phyloP scores from a whole-genome alignment of 2,888 invertebrate species.

The Archips crataeganus region DNA sequence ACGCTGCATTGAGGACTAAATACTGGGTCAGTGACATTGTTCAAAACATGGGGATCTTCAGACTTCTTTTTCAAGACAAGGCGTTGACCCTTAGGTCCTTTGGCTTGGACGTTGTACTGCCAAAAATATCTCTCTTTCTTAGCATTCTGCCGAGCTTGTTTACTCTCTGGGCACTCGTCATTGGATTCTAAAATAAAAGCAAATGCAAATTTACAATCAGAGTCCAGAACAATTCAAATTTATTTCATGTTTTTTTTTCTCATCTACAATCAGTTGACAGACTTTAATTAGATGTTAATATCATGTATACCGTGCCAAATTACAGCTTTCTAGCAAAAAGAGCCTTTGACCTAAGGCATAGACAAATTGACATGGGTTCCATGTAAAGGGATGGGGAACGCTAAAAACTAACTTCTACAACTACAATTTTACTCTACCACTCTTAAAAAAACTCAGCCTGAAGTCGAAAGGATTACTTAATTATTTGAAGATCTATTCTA shows the following conservation, averaged over 20 bases:
- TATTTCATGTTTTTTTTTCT: background rate
- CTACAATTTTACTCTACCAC: too few relatives aligned
- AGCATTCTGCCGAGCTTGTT: slow-evolving; percentile 69
- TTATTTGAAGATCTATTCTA: too few relatives aligned
- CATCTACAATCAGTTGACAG: too few relatives aligned
- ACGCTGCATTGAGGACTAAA: slow-evolving; percentile 97
- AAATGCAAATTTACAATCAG: background rate
- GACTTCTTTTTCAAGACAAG: slow-evolving; percentile 93
- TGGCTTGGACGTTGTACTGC: slow-evolving; percentile 99
- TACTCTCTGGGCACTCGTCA: slow-evolving; percentile 85
- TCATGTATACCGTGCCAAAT: too few relatives aligned
- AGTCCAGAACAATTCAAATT: background rate
- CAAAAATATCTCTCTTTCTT: slow-evolving; percentile 97
- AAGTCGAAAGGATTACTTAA: too few relatives aligned
- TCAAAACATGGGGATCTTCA: slow-evolving; percentile 96
- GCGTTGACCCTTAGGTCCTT: slow-evolving; percentile 98
- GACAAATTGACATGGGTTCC: too few relatives aligned
- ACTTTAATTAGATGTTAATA: too few relatives aligned
- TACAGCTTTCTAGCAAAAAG: too few relatives aligned
- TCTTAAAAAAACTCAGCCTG: too few relatives aligned
- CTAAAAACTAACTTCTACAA: too few relatives aligned
- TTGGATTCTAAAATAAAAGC: slow-evolving; percentile 84
- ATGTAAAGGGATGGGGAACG: too few relatives aligned
- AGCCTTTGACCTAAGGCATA: too few relatives aligned
- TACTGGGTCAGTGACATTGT: slow-evolving; percentile 97